phyloP scores from a whole-genome alignment of 2,113 vertebrate species.

The Cardinalis cardinalis region DNA sequence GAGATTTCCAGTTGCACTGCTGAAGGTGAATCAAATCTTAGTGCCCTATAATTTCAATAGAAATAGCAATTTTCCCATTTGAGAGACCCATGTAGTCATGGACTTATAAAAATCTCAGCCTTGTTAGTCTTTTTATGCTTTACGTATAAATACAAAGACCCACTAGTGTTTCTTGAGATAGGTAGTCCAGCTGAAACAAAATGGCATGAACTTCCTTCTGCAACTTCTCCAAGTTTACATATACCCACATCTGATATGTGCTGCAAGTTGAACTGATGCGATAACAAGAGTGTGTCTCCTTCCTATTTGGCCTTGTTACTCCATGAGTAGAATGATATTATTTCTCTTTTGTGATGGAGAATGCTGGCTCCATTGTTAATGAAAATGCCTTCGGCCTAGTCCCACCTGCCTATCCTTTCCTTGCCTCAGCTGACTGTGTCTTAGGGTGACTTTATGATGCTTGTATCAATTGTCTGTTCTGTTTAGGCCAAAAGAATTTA shows the following conservation, averaged over 20 bases:
- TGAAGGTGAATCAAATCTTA: neutral
- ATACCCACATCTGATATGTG: too few species aligned
- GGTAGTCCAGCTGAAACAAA: neutral
- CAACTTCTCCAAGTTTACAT: neutral
- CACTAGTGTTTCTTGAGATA: neutral
- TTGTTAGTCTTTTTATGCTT: neutral
- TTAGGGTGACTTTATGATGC: neutral
- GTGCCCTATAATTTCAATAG: neutral
- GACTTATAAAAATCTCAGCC: neutral
- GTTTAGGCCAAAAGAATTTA: neutral
- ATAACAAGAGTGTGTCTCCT: neutral
- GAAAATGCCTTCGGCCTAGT: neutral
- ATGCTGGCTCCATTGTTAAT: neutral
- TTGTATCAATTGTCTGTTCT: neutral
- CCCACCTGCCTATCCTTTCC: neutral
- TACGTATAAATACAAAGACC: neutral
- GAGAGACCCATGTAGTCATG: neutral
- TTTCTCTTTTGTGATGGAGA: neutral
- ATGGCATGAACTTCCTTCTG: neutral
- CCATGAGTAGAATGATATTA: neutral
- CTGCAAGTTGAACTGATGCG: neutral
- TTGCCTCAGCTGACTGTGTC: neutral
- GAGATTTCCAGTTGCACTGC: neutral
- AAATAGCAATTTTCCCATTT: neutral
- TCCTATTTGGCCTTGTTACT: neutral